These are phyloP conservation scores for Odontamblyopus rebecca DNA, from an alignment of 2,797 vertebrate genomes.

Conservation along the genomic window DNA sequence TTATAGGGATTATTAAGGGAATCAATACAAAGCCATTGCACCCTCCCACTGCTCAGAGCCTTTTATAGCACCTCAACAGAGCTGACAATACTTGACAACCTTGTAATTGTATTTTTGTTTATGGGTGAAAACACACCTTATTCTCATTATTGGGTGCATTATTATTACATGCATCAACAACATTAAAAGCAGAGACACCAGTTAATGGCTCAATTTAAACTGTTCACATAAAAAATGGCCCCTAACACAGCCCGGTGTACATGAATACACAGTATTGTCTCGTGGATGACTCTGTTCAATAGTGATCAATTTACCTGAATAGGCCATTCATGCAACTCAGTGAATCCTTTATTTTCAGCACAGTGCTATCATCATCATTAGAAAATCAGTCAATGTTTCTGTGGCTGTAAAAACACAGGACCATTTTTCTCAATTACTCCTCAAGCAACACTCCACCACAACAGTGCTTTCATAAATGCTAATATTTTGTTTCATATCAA, in stretches of 20 bases:
- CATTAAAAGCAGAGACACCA: neutral
- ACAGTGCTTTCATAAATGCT: neutral
- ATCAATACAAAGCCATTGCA: slow-evolving; percentile 35
- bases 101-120: slow-evolving; percentile 10
- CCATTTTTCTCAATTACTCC: neutral
- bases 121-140: neutral
- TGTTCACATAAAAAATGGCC: neutral
- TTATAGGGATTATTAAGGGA: slow-evolving; percentile 23
- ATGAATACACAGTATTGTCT: neutral
- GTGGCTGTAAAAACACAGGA: neutral
- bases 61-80: neutral
- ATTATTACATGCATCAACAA: slow-evolving; percentile 8
- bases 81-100: slow-evolving; percentile 1
- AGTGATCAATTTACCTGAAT: slow-evolving; percentile 7
- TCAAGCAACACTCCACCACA: neutral
- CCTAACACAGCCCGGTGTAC: neutral
- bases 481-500: neutral
- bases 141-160: slow-evolving; percentile 6
- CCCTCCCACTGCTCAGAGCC: neutral
- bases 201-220: slow-evolving; percentile 2
- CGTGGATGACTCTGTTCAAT: slow-evolving; percentile 3
- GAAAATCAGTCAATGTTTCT: neutral
- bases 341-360: neutral
- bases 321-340: neutral
- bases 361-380: slow-evolving; percentile 2